Base-by-base conservation (phyloP, 2,888 invertebrate species). In the Drosophila hamatofila region DNA sequence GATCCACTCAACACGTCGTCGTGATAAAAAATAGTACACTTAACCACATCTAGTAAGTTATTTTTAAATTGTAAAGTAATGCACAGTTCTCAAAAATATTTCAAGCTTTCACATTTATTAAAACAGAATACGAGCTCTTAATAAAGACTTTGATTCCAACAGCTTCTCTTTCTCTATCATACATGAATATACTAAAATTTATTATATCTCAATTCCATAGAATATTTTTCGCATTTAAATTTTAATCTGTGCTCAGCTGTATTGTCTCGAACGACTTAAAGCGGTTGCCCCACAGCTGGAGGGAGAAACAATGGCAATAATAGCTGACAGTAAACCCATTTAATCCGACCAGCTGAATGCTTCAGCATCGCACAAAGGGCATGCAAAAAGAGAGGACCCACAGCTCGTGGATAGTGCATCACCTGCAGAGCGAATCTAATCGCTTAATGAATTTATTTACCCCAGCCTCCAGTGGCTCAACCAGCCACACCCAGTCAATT, bases 391-490 rank as follows among this genome's bases (percentile, higher is more conserved):
- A 60, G 48, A 21, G n/a, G 25, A 27, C 11, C 16, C 37, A 21
- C 44, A 64, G 58, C 46, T 56, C 52, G 21, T 25, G 46, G 55
- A 46, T 66, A 33, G 64, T 78, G 67, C 67, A 61, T 58, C 59
- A 60, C 68, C 75, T 78, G 67, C 60, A 61, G 58, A 61, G 71
- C 65, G 37, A 41, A 48, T 42, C 71, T 86, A 89, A 84, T 89
- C 79, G 88, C 71, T 89, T 89, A 84, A 86, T 84, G 89, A 84
- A 84, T 86, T 84, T 89, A 89, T 84, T 81, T 84, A 78, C 71
- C 65, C 35, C 46, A 46, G 46, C 39, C 57, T 49, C 37, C 48
- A 27, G 41, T 25, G 14, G 14, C 37, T 25, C 27, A 30, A 7
- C 27, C 51, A 37, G 37, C 37, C 35, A 18, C 56, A 37, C 57